Conservation (phyloP, 2,113 vertebrate species). For the Anser brachyrhynchus region DNA sequence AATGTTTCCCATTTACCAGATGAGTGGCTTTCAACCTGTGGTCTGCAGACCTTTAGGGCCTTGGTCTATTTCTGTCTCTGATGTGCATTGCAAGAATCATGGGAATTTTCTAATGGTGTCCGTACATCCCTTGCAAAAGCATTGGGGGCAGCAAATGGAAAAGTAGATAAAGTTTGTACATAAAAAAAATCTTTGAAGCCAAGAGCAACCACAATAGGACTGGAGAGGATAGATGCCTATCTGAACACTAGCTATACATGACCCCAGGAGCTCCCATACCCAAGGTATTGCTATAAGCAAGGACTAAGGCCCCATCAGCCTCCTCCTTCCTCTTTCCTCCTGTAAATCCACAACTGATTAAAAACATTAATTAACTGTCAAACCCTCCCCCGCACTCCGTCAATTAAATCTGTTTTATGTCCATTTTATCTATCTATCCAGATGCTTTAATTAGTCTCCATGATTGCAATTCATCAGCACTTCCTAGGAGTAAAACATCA, state of each 20-base stretch:
- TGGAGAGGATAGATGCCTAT: not conserved
- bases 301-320: slow-evolving; percentile 38
- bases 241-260: not conserved
- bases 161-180: not conserved
- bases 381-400: slow-evolving; percentile 26
- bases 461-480: slow-evolving; percentile 62
- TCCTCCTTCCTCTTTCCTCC: slow-evolving; percentile 35
- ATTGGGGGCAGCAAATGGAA: not conserved
- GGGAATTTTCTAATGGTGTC: not conserved
- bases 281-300: not conserved
- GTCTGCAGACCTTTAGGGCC: not conserved
- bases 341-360: slow-evolving; percentile 66
- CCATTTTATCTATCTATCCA: slow-evolving; percentile 72
- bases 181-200: not conserved
- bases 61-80: not conserved
- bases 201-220: not conserved
- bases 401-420: slow-evolving; percentile 70
- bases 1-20: not conserved
- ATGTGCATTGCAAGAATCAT: not conserved
- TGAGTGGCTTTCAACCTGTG: not conserved
- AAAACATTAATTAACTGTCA: slow-evolving; percentile 71
- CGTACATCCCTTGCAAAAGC: not conserved
- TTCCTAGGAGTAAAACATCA: slow-evolving; percentile 43
- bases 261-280: not conserved
- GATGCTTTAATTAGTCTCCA: slow-evolving; percentile 66